Evolutionary conservation across 2,888 invertebrate species (phyloP).

Genomic region (Caenorhabditis japonica): DNA sequence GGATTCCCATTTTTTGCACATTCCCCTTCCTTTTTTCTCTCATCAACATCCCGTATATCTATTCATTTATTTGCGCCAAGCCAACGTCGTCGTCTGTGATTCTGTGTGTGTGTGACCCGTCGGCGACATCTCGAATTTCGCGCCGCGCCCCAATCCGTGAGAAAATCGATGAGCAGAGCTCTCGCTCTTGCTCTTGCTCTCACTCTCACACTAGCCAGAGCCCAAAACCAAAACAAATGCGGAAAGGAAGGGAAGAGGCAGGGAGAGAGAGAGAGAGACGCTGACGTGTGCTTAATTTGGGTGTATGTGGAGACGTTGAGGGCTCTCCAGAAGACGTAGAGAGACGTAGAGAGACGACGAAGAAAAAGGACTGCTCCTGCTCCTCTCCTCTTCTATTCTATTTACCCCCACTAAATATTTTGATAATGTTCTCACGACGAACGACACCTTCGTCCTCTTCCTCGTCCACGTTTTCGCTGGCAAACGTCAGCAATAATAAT

Average conservation of each 20-base stretch:
- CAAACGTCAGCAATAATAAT: slow-evolving; percentile 31
- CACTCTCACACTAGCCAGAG: slow-evolving; percentile 11
- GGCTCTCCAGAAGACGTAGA: slow-evolving; percentile 17
- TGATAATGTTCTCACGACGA: slow-evolving; percentile 39
- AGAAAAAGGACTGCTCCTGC: background rate
- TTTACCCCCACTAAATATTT: too few relatives aligned
- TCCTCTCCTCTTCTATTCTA: too few relatives aligned
- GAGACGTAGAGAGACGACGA: slow-evolving; percentile 19
- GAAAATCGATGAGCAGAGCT: too few relatives aligned
- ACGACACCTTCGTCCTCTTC: slow-evolving; percentile 40
- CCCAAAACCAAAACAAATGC: slow-evolving; percentile 21
- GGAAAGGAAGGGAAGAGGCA: slow-evolving; percentile 23
- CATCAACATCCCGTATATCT: too few relatives aligned
- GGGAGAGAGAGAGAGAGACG: slow-evolving; percentile 9
- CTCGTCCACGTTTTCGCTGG: slow-evolving; percentile 37
- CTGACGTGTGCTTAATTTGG: slow-evolving; percentile 35
- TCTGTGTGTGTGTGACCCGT: background rate
- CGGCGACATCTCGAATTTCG: too few relatives aligned
- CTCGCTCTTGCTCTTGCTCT: slow-evolving; percentile 22
- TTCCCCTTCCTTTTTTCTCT: too few relatives aligned
- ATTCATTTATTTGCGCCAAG: slow-evolving; percentile 7
- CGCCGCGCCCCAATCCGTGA: too few relatives aligned
- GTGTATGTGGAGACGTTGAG: slow-evolving; percentile 19
- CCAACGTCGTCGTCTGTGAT: too few relatives aligned
- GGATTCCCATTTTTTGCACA: too few relatives aligned